Evolutionary conservation across 2,888 invertebrate species (phyloP), one percentile per base, ranked within the genome.

Genomic region (Eupsilia transversa): DNA sequence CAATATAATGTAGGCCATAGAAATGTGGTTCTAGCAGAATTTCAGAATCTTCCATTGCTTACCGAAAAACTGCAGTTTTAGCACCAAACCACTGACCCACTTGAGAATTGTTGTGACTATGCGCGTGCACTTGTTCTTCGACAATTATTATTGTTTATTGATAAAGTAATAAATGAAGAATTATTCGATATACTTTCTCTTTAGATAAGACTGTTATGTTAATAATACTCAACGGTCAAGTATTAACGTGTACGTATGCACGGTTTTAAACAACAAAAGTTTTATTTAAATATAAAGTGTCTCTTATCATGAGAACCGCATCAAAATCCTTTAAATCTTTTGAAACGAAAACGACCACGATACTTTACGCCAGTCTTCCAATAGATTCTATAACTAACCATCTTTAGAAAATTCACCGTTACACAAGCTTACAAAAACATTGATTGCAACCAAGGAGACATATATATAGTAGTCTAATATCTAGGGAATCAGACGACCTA

Each of bases 71-170:
- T 80, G 86, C 87, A 70, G 14, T 52, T 65, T 74, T 68, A 46
- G 83, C 86, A 75, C n/a, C 43, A 68, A 78, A 74, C 65, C n/a
- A 60, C 27, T 85, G 86, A 86, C 87, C 85, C 64, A 87, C 68
- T 82, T 84, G 71, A 33, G 10, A 46, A 61, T 71, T 54, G 35
- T 73, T 68, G 70, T 65, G 67, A 54, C 68, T 82, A 72, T 74
- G 46, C 54, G 33, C 49, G 33, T 33, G 20, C 64, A 52, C 38
- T 79, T 68, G 20, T 38, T 14, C 63, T 67, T 65, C 59, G 59
- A 56, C 67, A 74, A 71, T 71, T 60, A 71, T 72, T 78, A 67
- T 81, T 84, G 69, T 72, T 72, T 61, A 46, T 56, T 80, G 84
- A 82, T 84, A 82, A 80, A 75, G 35, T 56, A 68, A 74, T 75